Evolutionary conservation across 1,140 invertebrate species (phyloP).

Genomic region (Caenorhabditis inopinata): DNA sequence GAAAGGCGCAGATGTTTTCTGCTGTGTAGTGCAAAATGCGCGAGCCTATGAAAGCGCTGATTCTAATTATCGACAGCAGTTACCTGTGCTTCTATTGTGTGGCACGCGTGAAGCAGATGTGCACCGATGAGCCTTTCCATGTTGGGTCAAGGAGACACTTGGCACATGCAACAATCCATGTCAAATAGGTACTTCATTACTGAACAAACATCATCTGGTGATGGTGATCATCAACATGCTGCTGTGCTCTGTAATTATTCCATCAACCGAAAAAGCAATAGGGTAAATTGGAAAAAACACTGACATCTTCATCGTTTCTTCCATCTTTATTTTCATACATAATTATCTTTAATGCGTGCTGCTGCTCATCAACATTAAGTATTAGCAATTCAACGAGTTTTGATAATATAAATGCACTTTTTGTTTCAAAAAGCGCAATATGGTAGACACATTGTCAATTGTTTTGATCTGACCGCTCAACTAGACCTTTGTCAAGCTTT

Average conservation of each 20-base stretch:
- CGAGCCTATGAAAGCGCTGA: slow-evolving; percentile 9
- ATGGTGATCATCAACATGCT: background rate
- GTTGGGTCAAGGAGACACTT: slow-evolving; percentile 18
- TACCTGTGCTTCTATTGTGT: slow-evolving; percentile 25
- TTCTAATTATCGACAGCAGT: slow-evolving; percentile 11
- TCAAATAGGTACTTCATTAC: slow-evolving; percentile 31
- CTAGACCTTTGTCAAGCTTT: slow-evolving; percentile 24
- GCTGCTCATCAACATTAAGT: too few species aligned
- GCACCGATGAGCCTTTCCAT: background rate
- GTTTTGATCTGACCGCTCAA: slow-evolving; percentile 24
- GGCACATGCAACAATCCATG: slow-evolving; percentile 28
- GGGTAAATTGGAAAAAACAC: background rate
- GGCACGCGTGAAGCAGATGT: slow-evolving; percentile 25
- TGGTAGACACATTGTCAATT: background rate
- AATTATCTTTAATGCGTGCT: slow-evolving; percentile 24
- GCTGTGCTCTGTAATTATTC: slow-evolving; percentile 29
- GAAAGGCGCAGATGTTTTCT: slow-evolving; percentile 15
- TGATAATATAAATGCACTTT: background rate
- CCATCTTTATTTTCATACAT: background rate
- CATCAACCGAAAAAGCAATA: background rate
- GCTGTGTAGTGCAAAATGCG: background rate
- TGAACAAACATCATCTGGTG: slow-evolving; percentile 32
- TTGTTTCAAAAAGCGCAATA: background rate
- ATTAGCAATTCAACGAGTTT: background rate
- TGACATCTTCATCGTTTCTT: too few species aligned